Conservation (phyloP, 2,113 vertebrate species). For the Coreoperca whiteheadi region DNA sequence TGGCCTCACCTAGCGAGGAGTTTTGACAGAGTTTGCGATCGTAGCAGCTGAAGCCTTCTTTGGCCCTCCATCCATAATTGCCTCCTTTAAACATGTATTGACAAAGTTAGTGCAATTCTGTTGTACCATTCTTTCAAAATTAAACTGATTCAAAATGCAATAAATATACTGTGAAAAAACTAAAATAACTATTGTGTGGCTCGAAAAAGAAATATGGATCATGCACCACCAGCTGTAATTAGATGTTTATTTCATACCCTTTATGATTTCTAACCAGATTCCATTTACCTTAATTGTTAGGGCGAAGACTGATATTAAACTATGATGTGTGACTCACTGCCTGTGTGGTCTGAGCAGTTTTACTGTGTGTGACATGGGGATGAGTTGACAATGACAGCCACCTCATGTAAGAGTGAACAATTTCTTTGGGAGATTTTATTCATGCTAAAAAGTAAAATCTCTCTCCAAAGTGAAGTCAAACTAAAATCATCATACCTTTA, state of each 20-base stretch:
- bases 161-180: neutral
- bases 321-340: conserved; percentile 12
- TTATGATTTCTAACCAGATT: conserved; percentile 18
- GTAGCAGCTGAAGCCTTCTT: conserved; percentile 88
- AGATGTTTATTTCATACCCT: conserved; percentile 17
- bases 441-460: neutral
- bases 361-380: neutral
- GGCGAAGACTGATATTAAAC: conserved; percentile 5
- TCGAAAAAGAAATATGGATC: neutral
- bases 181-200: neutral
- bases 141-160: neutral
- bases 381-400: conserved; percentile 3
- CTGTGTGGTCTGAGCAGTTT: conserved; percentile 6
- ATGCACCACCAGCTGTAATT: conserved; percentile 12
- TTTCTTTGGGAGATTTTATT: neutral
- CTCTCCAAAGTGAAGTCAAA: neutral
- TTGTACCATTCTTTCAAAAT: neutral
- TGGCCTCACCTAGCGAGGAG: conserved; percentile 84
- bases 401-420: neutral
- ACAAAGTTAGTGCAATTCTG: conserved; percentile 17
- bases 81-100: conserved; percentile 73
- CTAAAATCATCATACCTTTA: conserved; percentile 68
- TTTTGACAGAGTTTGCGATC: conserved; percentile 86
- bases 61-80: conserved; percentile 89
- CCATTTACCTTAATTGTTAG: conserved; percentile 19